phyloP scores from a whole-genome alignment of 2,113 vertebrate genomes.

The Phaethornis superciliosus region DNA sequence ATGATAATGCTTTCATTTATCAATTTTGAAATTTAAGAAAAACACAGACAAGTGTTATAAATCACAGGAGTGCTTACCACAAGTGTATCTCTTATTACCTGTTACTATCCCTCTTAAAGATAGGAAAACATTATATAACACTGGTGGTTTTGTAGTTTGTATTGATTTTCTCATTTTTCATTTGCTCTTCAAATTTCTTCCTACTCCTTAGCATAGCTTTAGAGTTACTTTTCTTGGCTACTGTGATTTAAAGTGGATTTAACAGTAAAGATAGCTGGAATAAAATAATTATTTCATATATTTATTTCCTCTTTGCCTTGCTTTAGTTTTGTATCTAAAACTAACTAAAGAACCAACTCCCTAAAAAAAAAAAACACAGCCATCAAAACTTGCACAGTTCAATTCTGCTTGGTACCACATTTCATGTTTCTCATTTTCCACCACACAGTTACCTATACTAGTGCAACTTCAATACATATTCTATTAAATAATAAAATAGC shows the following conservation, averaged over 20 bases:
- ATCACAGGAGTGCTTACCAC: neutral
- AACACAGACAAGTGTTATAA: neutral
- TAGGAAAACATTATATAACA: neutral
- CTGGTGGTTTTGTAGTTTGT: neutral
- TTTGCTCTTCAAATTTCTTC: neutral
- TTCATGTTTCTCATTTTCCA: neutral
- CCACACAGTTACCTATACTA: neutral
- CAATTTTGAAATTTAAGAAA: neutral
- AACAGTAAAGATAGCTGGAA: neutral
- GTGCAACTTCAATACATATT: neutral
- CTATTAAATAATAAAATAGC: neutral
- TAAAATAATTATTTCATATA: neutral
- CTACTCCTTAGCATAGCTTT: neutral
- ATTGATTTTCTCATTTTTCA: neutral
- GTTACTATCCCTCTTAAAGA: neutral
- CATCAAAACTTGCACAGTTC: neutral
- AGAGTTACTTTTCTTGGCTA: neutral
- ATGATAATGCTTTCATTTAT: neutral
- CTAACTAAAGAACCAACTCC: neutral
- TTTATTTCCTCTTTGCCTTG: neutral
- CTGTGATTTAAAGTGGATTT: neutral
- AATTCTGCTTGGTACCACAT: neutral
- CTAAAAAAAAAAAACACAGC: rapidly evolving
- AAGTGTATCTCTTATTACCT: neutral
- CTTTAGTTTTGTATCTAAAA: neutral